phyloP scores from a whole-genome alignment of 2,797 vertebrate genomes.

The Sparus aurata region DNA sequence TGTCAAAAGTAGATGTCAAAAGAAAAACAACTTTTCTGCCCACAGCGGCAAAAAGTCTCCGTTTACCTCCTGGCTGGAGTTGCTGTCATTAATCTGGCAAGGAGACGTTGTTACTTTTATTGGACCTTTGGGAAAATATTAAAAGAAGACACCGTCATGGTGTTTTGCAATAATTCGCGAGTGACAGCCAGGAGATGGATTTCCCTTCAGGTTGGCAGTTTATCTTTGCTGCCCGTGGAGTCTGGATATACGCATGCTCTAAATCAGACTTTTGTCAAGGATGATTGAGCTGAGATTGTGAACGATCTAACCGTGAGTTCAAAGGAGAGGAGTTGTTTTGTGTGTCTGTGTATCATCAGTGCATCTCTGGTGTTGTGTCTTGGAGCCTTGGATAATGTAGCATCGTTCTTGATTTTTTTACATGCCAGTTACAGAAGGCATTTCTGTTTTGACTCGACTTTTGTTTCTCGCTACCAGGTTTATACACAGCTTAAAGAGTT shows the following conservation, averaged over 20 bases:
- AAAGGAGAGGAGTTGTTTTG: slow-evolving; percentile 44
- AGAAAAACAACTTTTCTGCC: slow-evolving; percentile 64
- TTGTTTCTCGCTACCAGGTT: slow-evolving; percentile 4
- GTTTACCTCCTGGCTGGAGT: slow-evolving; percentile 56
- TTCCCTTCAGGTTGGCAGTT: slow-evolving; percentile 80
- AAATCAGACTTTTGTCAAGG: slow-evolving; percentile 82
- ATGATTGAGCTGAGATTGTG: slow-evolving; percentile 80
- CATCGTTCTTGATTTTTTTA: slow-evolving; percentile 29
- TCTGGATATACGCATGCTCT: slow-evolving; percentile 67
- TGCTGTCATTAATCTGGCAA: slow-evolving; percentile 72
- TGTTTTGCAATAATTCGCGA: slow-evolving; percentile 78
- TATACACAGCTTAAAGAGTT: neutral
- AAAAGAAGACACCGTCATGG: slow-evolving; percentile 77
- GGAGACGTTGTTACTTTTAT: slow-evolving; percentile 71
- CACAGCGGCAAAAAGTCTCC: slow-evolving; percentile 52
- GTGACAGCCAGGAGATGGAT: slow-evolving; percentile 83
- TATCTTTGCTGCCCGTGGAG: slow-evolving; percentile 76
- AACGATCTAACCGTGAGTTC: slow-evolving; percentile 62
- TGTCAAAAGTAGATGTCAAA: slow-evolving; percentile 68
- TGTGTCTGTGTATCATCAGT: slow-evolving; percentile 56
- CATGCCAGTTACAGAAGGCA: slow-evolving; percentile 8
- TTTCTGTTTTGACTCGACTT: slow-evolving; percentile 14
- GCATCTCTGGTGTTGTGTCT: slow-evolving; percentile 36
- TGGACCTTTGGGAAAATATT: slow-evolving; percentile 80
- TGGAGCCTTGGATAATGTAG: slow-evolving; percentile 24